phyloP scores from a whole-genome alignment of 2,888 invertebrate species.

The Platypus cylindrus region DNA sequence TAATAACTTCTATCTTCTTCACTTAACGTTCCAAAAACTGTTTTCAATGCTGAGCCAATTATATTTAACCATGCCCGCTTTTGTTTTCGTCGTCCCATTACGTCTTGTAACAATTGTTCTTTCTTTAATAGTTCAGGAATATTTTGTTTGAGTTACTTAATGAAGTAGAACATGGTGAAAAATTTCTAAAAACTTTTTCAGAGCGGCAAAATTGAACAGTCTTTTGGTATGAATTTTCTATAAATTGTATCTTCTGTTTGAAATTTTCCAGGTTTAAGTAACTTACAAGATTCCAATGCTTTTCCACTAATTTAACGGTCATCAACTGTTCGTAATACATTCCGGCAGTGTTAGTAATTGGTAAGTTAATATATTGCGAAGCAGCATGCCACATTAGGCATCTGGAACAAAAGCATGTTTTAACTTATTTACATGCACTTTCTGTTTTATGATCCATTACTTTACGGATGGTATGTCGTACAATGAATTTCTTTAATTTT shows the following conservation, averaged over 20 bases:
- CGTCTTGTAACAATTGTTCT: background rate
- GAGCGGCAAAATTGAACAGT: background rate
- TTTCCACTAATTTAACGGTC: background rate
- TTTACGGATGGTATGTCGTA: conserved; percentile 23
- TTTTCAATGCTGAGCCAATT: conserved; percentile 10
- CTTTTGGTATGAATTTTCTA: background rate
- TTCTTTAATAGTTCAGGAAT: background rate
- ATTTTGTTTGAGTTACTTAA: background rate
- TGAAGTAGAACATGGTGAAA: background rate
- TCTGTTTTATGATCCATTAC: conserved; percentile 19
- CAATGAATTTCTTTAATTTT: conserved; percentile 23
- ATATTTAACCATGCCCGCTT: background rate
- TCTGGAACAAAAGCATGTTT: conserved; percentile 3
- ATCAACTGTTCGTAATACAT: background rate
- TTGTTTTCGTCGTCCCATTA: too few relatives aligned
- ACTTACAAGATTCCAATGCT: background rate
- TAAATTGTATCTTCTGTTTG: background rate
- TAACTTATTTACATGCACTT: background rate
- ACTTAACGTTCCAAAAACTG: conserved; percentile 14
- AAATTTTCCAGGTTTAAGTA: background rate
- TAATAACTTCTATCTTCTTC: conserved; percentile 14
- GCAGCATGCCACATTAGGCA: background rate
- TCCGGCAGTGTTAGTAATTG: background rate
- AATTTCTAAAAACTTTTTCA: background rate
- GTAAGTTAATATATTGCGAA: background rate